A percentile compares a stretch with the other conserved stretches of the same genome.
phyloP scores from a whole-genome alignment of 2,888 invertebrate species.

The Fissipunctia ypsillon region DNA sequence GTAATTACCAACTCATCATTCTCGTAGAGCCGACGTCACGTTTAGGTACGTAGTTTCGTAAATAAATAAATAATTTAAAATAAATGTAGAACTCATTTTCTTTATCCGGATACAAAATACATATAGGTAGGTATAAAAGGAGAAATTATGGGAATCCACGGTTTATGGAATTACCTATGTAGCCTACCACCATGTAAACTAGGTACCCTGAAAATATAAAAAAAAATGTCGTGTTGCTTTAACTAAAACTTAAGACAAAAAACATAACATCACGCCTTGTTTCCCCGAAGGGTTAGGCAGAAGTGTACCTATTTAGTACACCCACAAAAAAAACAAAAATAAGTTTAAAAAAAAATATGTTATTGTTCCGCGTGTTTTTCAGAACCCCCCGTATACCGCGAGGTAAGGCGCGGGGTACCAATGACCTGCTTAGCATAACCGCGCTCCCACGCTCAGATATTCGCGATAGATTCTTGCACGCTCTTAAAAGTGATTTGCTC shows the following conservation, averaged over 20 bases:
- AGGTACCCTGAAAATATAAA: not conserved
- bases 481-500: constrained; percentile 88
- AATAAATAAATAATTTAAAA: not conserved
- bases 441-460: constrained; percentile 86
- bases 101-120: not conserved
- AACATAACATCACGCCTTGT: no score
- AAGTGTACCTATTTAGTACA: no score
- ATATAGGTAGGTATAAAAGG: not conserved
- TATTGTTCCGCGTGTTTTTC: constrained; percentile 58
- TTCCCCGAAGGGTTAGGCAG: no score
- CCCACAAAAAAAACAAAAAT: no score
- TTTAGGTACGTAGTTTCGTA: no score
- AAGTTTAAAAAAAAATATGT: constrained; percentile 23
- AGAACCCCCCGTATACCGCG: constrained; percentile 78
- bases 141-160: not conserved
- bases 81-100: not conserved
- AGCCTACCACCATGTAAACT: not conserved
- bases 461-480: constrained; percentile 90
- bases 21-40: not conserved
- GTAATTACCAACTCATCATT: not conserved
- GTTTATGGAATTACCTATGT: not conserved
- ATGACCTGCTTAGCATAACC: constrained; percentile 89
- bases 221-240: not conserved
- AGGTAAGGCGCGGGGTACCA: constrained; percentile 88
- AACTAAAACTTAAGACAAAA: not conserved